A percentile compares a stretch with the other conserved stretches of the same genome.
Evolutionary conservation across 2,888 invertebrate genomes (phyloP).

Genomic region (Amaurobius ferox): DNA sequence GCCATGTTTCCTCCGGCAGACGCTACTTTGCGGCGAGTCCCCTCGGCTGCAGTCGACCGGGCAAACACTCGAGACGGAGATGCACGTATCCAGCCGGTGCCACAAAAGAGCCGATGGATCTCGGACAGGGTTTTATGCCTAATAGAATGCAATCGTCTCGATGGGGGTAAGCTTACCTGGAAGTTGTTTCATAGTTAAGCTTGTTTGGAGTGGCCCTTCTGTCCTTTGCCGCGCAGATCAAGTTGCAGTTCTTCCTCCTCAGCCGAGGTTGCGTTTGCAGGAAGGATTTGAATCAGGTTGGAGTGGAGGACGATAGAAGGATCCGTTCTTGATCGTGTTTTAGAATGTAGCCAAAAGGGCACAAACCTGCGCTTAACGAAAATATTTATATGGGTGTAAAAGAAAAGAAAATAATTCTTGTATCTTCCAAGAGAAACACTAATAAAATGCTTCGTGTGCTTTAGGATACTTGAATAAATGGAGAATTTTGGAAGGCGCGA

Average conservation of each 20-base stretch:
- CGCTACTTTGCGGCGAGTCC: conserved; percentile 5
- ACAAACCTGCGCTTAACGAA: no score
- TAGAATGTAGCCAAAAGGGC: no score
- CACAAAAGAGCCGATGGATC: conserved; percentile 30
- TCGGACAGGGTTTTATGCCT: neutral
- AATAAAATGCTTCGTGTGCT: no score
- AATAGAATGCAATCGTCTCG: conserved; percentile 18
- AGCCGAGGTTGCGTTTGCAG: neutral
- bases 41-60: conserved; percentile 20
- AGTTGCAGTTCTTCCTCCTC: neutral
- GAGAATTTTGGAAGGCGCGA: no score
- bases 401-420: no score
- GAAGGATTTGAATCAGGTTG: no score
- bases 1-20: conserved; percentile 38
- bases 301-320: no score
- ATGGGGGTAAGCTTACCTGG: neutral
- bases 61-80: conserved; percentile 37
- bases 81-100: conserved; percentile 22
- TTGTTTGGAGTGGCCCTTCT: neutral
- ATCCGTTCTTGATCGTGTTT: no score
- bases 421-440: no score
- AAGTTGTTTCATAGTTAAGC: conserved; percentile 6
- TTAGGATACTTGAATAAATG: no score
- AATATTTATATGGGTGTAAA: no score
- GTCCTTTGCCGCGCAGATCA: neutral